Evolutionary conservation across 2,888 invertebrate genomes (phyloP), one percentile per base, ranked within the genome.

Genomic region (Autographa pulchrina): DNA sequence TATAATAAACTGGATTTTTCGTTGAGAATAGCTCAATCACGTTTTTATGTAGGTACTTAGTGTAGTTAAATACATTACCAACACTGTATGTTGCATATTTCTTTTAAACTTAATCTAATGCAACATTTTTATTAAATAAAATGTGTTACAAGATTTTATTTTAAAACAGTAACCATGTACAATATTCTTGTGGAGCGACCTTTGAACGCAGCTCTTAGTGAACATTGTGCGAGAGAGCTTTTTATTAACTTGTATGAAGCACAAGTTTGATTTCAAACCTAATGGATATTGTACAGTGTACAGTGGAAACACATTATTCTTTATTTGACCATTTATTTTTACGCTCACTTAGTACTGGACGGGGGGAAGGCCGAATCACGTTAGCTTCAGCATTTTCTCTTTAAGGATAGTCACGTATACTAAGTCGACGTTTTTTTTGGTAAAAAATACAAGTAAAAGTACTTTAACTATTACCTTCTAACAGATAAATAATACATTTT

Each of bases 131-230:
- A 25, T 25, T 25, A 2, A 25, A 25, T 25, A 25, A 25, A 25
- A 25, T 25, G 38, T 38, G 11, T 38, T 38, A 4, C 0, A 38
- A 11, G 38, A 38, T 38, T 38, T 43, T 6, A 48, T n/a, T 48
- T 48, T 48, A 48, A 48, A 48, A 48, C n/a, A 48, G 48, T 48
- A n/a, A 48, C 7, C 48, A n/a, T 48, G 48, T 48, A 48, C n/a
- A n/a, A n/a, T 48, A n/a, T 48, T n/a, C 4, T 16, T 16, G 16
- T 16, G n/a, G 48, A n/a, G 7, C 8, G n/a, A n/a, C 48, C 48
- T n/a, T 7, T 48, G 48, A 48, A 16, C 48, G 2, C 5, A 4
- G 48, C 48, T 48, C 48, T 48, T 48, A 48, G 48, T 8, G n/a
- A n/a, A n/a, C 48, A 5, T 48, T 7, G 43, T 43, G 16, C 43